Evolutionary conservation across 2,888 invertebrate genomes (phyloP).

Genomic region (Hoplodrina ambigua): DNA sequence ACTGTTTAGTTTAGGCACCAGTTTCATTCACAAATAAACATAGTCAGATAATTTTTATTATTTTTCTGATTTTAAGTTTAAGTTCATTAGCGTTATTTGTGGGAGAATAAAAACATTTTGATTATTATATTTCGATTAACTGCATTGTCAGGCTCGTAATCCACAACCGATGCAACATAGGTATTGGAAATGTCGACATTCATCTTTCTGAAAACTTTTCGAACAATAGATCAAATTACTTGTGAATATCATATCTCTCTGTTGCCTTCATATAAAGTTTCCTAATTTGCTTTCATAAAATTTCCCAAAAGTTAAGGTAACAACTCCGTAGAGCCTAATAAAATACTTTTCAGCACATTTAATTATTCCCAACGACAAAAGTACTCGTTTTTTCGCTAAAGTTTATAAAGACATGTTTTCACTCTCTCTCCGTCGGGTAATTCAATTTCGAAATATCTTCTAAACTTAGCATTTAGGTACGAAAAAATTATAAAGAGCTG

Average conservation of each 20-base stretch:
- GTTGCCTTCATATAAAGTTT: conserved; percentile 33
- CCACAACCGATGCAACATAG: not conserved
- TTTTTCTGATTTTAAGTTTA: too few relatives aligned
- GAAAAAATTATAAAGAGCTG: conserved; percentile 59
- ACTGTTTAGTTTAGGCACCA: too few relatives aligned
- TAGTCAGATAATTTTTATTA: too few relatives aligned
- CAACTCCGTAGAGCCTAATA: conserved; percentile 40
- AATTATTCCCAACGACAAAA: conserved; percentile 57
- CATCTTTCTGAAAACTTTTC: not conserved
- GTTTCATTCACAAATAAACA: too few relatives aligned
- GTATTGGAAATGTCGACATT: not conserved
- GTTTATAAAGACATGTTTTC: conserved; percentile 61
- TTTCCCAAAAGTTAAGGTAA: conserved; percentile 41
- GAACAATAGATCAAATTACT: conserved; percentile 44
- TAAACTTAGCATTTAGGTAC: conserved; percentile 60
- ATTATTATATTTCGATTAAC: too few relatives aligned
- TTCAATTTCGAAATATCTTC: conserved; percentile 62
- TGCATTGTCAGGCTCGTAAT: too few relatives aligned
- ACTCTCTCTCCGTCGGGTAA: conserved; percentile 51
- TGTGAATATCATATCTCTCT: conserved; percentile 27
- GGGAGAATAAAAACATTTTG: too few relatives aligned
- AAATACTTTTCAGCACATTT: conserved; percentile 57
- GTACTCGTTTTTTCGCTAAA: conserved; percentile 44
- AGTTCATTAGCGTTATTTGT: too few relatives aligned
- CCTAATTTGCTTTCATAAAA: conserved; percentile 46